These are phyloP conservation scores for Oncorhynchus mykiss DNA, from an alignment of 2,113 vertebrate genomes.

Conservation along the genomic window DNA sequence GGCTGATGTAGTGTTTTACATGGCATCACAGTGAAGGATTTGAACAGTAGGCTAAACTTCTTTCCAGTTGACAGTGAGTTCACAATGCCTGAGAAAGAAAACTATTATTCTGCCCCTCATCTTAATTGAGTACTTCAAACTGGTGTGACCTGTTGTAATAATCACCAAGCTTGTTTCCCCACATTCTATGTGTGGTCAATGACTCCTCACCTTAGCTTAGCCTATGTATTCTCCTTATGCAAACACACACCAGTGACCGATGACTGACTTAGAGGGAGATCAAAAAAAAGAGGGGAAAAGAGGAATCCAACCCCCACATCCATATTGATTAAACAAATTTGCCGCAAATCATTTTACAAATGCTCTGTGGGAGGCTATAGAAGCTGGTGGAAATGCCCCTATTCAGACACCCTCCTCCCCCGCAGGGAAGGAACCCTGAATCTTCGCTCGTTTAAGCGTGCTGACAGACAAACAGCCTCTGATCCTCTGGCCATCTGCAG, in stretches of 20 bases:
- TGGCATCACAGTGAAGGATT: not conserved
- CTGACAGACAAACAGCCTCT: constrained; percentile 87
- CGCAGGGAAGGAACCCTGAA: constrained; percentile 62
- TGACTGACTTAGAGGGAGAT: constrained; percentile 29
- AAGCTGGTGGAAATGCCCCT: constrained; percentile 79
- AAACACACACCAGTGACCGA: constrained; percentile 2
- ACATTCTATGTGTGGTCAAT: constrained; percentile 13
- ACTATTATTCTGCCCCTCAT: not conserved
- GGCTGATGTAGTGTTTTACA: not conserved
- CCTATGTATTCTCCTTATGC: not conserved
- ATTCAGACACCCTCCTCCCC: constrained; percentile 81
- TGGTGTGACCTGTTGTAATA: not conserved
- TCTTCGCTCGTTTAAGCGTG: constrained; percentile 77
- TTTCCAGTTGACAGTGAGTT: not conserved
- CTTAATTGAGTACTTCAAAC: not conserved
- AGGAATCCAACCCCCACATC: constrained; percentile 78
- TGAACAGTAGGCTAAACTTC: not conserved
- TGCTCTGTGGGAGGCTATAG: constrained; percentile 89
- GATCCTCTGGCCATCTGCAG: constrained; percentile 89
- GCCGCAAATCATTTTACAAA: constrained; percentile 99
- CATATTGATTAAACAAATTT: constrained; percentile 99
- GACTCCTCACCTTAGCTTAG: constrained; percentile 7
- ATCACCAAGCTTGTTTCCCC: not conserved
- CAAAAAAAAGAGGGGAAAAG: constrained; percentile 16
- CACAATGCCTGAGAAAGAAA: not conserved